Percentiles rank a stretch among this genome's conserved stretches.
Conservation (phyloP, 2,113 vertebrate genomes). For the Protomyctophum bolini region DNA sequence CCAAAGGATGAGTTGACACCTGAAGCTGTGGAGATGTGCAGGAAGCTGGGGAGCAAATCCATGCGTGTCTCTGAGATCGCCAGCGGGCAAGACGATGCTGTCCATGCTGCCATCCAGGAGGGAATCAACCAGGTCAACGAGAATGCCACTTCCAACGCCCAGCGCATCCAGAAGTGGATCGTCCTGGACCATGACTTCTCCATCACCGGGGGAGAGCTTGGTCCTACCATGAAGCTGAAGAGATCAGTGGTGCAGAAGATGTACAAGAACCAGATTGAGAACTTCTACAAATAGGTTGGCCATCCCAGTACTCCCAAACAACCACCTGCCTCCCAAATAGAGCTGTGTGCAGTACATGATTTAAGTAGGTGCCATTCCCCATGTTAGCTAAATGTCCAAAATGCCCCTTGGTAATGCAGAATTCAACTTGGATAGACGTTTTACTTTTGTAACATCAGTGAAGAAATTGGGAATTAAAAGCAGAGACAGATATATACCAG, state of each 20-base stretch:
- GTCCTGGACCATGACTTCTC: constrained; percentile 90
- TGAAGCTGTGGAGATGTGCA: constrained; percentile 81
- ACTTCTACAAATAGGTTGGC: constrained; percentile 79
- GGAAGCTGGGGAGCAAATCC: constrained; percentile 82
- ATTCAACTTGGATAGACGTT: too few species aligned
- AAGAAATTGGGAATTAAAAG: too few species aligned
- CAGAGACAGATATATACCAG: too few species aligned
- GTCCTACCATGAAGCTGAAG: constrained; percentile 93
- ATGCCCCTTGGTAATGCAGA: too few species aligned
- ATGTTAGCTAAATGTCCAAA: too few species aligned
- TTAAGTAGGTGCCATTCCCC: too few species aligned
- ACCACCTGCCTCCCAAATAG: too few species aligned
- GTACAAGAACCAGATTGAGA: constrained; percentile 83
- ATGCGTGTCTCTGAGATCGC: constrained; percentile 81
- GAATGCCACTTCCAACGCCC: constrained; percentile 81
- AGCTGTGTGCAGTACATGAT: too few species aligned
- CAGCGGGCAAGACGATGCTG: constrained; percentile 65
- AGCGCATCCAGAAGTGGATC: constrained; percentile 90
- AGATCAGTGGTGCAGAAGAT: constrained; percentile 82
- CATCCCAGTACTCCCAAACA: too few species aligned
- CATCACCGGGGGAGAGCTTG: constrained; percentile 84
- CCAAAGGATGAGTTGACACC: constrained; percentile 81
- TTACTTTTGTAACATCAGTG: too few species aligned
- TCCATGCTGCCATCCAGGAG: constrained; percentile 85
- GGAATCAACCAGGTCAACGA: constrained; percentile 84